Conservation (phyloP, 1,140 invertebrate species). For the Ostrea denselamellosa region DNA sequence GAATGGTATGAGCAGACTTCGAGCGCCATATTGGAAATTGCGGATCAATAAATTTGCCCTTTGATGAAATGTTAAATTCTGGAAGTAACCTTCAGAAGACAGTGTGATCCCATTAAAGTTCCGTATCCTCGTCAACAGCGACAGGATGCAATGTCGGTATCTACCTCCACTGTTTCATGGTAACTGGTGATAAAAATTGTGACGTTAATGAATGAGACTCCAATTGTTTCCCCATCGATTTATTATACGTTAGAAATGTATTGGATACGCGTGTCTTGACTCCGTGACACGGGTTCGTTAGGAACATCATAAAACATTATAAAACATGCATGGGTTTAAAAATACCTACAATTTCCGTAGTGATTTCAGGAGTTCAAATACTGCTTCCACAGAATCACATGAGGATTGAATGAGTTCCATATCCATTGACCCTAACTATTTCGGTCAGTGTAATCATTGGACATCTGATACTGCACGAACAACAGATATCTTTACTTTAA, state of each 20-base stretch:
- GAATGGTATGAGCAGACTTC: constrained; percentile 7
- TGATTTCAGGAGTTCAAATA: background rate
- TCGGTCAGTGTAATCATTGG: too few relatives aligned
- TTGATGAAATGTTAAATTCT: constrained; percentile 30
- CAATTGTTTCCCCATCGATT: constrained; percentile 18
- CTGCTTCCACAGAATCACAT: background rate
- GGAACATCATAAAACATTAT: background rate
- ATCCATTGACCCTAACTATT: too few relatives aligned
- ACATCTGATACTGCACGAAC: too few relatives aligned
- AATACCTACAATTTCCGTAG: background rate
- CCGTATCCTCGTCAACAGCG: background rate
- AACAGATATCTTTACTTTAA: too few relatives aligned
- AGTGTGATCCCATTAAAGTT: background rate
- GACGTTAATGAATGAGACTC: constrained; percentile 14
- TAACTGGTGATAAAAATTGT: background rate
- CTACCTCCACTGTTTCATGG: background rate
- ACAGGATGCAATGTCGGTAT: background rate
- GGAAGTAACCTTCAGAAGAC: background rate
- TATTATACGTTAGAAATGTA: background rate
- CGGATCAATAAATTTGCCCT: constrained; percentile 3
- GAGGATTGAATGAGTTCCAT: too few relatives aligned
- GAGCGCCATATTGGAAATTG: constrained; percentile 19
- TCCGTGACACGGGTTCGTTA: constrained; percentile 8
- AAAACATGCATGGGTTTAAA: background rate
- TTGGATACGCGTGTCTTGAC: constrained; percentile 10